Base-by-base conservation (phyloP, 1,140 invertebrate genomes). In the Dendroctonus valens region DNA sequence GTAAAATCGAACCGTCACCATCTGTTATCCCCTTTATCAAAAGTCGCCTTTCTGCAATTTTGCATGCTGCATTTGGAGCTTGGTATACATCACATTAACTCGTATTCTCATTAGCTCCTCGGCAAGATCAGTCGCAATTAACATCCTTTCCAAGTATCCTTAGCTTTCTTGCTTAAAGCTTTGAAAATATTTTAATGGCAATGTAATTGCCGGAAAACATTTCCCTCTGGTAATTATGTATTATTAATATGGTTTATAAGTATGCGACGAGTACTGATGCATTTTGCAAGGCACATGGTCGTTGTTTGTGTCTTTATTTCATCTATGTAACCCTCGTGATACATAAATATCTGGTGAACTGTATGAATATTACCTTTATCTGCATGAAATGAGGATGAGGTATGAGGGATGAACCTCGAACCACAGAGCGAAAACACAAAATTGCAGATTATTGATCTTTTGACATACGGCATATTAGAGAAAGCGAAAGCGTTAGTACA, bases 1-100 rank as follows among this genome's bases (percentile, higher is more conserved):
- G 73, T 68, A 77, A 67, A 67, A 41, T 62, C 48, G 41, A 68
- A 72, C 55, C 66, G 59, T 73, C 75, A 75, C 75, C 75, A 76
- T 26, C 51, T 54, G 55, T 40, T 63, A 54, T 9, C 12, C 51
- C 52, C 38, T 50, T 4, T 12, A 41, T 52, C 37, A 61, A 52
- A 61, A 61, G 26, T 50, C 44, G 39, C 9, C 37, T 39, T n/a
- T 41, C 49, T 52, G 48, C 49, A 51, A 61, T 15, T 51, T 57
- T 14, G 14, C 9, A 53, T 2, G 14, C 8, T 26, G 26, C 26
- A 3, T 26, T 2, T 26, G 26, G 26, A 26, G 26, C 44, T 46
- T 46, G 12, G 9, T 46, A 46, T 11, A 46, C 44, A 46, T 46
- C 44, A 46, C 44, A 60, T 60, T 59, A 26, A 60, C 72, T 73